Base-by-base conservation (phyloP, 2,888 invertebrate species). In the Caenorhabditis sp. region DNA sequence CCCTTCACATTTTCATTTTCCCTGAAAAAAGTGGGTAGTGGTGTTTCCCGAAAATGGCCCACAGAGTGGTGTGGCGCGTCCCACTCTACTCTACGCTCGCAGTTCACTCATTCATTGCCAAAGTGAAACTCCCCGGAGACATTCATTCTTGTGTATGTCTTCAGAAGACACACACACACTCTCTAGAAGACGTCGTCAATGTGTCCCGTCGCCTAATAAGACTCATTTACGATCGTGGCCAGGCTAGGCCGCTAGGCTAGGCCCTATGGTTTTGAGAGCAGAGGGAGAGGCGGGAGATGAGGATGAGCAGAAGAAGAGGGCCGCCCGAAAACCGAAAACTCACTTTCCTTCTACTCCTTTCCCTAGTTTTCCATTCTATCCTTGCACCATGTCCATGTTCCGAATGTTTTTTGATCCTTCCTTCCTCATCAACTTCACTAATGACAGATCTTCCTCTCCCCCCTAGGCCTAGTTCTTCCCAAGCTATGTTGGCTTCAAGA, bases 221-320 rank as follows among this genome's bases (percentile, higher is more conserved):
- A 64, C 67, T 76, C 74, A 76, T 76, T 76, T 76, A 76, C 74
- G 74, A 76, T 74, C 74, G 74, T n/a, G n/a, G n/a, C n/a, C n/a
- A n/a, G 61, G 53, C 35, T 28, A 26, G 53, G 37, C n/a, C n/a
- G n/a, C n/a, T n/a, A n/a, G n/a, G n/a, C n/a, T n/a, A n/a, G n/a
- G n/a, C n/a, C n/a, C n/a, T n/a, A n/a, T n/a, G n/a, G n/a, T n/a
- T n/a, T n/a, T n/a, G n/a, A n/a, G 53, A 67, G 26, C 37, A 55
- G 26, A 9, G 6, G 62, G 37, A 65, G 35, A 28, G 26, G n/a
- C n/a, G n/a, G n/a, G n/a, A n/a, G 47, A 1, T n/a, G 50, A 15
- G 26, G 15, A 28, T 8, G 24, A 44, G 24, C 13, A 35, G 15
- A 24, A 56, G 37, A 26, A 44, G 61, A 72, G 55, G 28, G 62